Percentiles rank a stretch among this genome's conserved stretches.
Conservation (phyloP, 1,140 invertebrate species). For the Brachystomella parvula region DNA sequence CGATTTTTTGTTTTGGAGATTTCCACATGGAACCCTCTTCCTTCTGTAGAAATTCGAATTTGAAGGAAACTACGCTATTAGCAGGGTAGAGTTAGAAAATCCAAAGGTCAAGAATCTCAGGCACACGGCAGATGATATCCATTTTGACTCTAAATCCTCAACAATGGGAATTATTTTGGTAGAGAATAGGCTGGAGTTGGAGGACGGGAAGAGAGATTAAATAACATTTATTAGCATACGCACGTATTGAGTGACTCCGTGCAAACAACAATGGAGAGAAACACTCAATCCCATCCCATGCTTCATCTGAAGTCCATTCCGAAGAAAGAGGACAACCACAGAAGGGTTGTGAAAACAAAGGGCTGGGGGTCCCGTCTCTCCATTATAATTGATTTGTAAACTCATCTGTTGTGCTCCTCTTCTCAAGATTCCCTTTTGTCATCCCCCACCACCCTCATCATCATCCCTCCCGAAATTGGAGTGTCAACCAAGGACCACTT, state of each 20-base stretch:
- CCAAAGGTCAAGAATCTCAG: too few relatives aligned
- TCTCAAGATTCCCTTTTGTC: neutral
- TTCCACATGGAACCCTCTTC: too few relatives aligned
- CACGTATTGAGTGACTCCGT: slow-evolving; percentile 3
- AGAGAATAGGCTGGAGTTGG: too few relatives aligned
- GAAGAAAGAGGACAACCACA: neutral
- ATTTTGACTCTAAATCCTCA: too few relatives aligned
- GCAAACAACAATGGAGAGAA: slow-evolving; percentile 6
- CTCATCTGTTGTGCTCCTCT: neutral
- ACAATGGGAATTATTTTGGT: too few relatives aligned
- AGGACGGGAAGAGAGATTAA: neutral
- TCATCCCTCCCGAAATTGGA: neutral
- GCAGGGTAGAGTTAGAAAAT: too few relatives aligned
- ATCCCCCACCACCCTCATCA: neutral
- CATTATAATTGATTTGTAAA: slow-evolving; percentile 4
- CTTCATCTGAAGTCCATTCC: neutral
- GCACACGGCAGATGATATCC: too few relatives aligned
- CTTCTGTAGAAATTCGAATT: too few relatives aligned
- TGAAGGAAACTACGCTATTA: too few relatives aligned
- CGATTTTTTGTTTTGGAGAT: too few relatives aligned
- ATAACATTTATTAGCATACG: slow-evolving; percentile 7
- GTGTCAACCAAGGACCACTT: slow-evolving; percentile 4
- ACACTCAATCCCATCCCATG: neutral
- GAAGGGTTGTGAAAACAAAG: slow-evolving; percentile 7
- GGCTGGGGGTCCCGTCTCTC: neutral